Evolutionary conservation across 2,888 invertebrate genomes (phyloP).

Genomic region (Leptopterna dolabrata): DNA sequence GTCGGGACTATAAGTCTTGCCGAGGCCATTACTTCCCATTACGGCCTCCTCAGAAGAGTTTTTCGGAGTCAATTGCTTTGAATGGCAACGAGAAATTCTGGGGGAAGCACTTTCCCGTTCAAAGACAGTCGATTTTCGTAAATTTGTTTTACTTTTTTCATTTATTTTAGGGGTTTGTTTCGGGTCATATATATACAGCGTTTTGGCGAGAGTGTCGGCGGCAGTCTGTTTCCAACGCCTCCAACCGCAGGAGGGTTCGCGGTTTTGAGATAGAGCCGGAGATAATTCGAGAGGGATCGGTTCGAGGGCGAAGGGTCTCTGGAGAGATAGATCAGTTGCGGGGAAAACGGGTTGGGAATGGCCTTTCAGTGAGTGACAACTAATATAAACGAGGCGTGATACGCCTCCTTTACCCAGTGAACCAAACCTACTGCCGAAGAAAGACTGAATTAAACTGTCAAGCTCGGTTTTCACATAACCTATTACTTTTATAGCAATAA

Average conservation of each 20-base stretch:
- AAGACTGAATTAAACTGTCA: too few relatives aligned
- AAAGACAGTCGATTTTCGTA: neutral
- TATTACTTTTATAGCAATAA: too few relatives aligned
- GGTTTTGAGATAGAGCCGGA: neutral
- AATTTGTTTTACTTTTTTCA: neutral
- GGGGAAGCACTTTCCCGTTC: neutral
- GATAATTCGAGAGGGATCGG: neutral
- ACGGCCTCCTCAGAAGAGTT: neutral
- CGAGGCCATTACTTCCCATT: slow-evolving; percentile 3
- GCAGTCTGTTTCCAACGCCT: neutral
- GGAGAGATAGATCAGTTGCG: neutral
- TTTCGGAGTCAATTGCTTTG: slow-evolving; percentile 11
- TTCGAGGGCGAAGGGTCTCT: neutral
- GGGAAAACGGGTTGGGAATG: neutral
- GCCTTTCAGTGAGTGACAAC: neutral
- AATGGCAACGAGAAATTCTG: neutral
- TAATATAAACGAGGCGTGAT: neutral
- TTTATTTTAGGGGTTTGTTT: neutral
- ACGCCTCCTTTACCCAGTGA: too few relatives aligned
- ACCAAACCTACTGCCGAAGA: too few relatives aligned
- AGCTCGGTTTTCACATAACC: too few relatives aligned
- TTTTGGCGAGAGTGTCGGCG: neutral
- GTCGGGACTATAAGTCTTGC: slow-evolving; percentile 2
- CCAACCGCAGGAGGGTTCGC: neutral
- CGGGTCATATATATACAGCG: neutral